Base-by-base conservation (phyloP, 2,113 vertebrate species). In the Ctenodactylus gundi region DNA sequence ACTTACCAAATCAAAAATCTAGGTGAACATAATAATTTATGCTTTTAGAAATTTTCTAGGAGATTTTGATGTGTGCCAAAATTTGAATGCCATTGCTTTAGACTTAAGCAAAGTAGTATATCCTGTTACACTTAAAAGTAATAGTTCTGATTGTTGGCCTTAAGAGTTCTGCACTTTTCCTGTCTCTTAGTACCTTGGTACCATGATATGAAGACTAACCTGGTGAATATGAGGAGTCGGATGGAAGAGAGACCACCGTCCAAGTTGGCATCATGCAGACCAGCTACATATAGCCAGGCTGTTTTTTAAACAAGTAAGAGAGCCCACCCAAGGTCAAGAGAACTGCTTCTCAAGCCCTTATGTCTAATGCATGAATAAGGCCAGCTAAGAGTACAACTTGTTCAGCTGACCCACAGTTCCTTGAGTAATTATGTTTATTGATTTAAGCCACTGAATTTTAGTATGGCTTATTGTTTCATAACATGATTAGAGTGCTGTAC, bases 11-110 rank as follows among this genome's bases (percentile, higher is more conserved):
- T 75, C 41, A 87, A 34, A 94, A 78, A 92, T 29, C 31, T 57
- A 85, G 23, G 36, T 68, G 53, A 39, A 83, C 23, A 6, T 36
- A 68, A 21, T 3, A 67, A 36, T 8, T 39, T 36, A 55, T 80
- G 9, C 60, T 85, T 90, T 90, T 92, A 73, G 20, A 96, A 73
- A 31, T 3, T 55, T 90, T 83, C 55, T 60, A 73, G 41, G 25
- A 80, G 58, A 75, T 85, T 65, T 34, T 81, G 60, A 80, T 53
- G 4, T 8, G 21, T 65, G n/a, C 41, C 49, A 83, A 70, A 64
- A 82, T 29, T 64, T 86, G 68, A 82, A 64, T 91, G 91, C 10
- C n/a, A 76, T 58, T 44, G 55, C 36, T 90, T 4, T 34, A 73
- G 49, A 67, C 21, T 90, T 44, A 25, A 75, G 36, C 55, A 88